Percentiles rank a stretch among this genome's conserved stretches.
Evolutionary conservation across 2,888 invertebrate species (phyloP).

Genomic region (Drosophila prolongata): DNA sequence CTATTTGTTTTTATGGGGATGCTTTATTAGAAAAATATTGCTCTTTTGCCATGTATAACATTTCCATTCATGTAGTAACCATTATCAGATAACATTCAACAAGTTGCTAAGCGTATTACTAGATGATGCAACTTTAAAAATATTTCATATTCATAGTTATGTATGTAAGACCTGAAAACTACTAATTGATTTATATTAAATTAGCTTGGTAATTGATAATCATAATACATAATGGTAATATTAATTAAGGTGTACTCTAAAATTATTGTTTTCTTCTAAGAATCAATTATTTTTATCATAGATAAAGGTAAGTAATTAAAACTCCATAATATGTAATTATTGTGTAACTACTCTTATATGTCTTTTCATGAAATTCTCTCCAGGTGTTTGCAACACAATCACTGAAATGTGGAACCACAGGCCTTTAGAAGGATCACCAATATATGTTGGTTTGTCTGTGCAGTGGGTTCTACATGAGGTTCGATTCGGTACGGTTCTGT

Average conservation of each 20-base stretch:
- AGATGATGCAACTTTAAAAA: conserved; percentile 49
- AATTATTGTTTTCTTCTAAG: conserved; percentile 44
- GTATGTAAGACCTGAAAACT: conserved; percentile 47
- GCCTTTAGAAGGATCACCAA: conserved; percentile 54
- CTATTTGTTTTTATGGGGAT: conserved; percentile 27
- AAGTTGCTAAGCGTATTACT: conserved; percentile 48
- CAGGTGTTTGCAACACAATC: conserved; percentile 78
- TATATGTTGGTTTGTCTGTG: conserved; percentile 12
- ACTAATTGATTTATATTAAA: conserved; percentile 46
- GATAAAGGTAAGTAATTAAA: conserved; percentile 50
- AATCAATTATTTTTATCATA: conserved; percentile 10
- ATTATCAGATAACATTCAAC: conserved; percentile 65
- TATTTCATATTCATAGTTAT: conserved; percentile 38
- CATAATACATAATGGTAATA: conserved; percentile 72
- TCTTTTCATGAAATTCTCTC: conserved; percentile 76
- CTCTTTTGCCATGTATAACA: conserved; percentile 73
- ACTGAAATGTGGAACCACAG: conserved; percentile 72
- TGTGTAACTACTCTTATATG: conserved; percentile 61
- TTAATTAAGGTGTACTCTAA: conserved; percentile 48
- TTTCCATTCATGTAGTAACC: conserved; percentile 64
- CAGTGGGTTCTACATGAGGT: conserved; percentile 28
- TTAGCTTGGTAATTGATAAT: conserved; percentile 59
- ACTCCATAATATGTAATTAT: conserved; percentile 41
- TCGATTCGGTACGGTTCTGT: conserved; percentile 10
- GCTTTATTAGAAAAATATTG: conserved; percentile 79